phyloP scores from a whole-genome alignment of 35 echinoderm and acorn worm species.

The Nesometra sesokonis region DNA sequence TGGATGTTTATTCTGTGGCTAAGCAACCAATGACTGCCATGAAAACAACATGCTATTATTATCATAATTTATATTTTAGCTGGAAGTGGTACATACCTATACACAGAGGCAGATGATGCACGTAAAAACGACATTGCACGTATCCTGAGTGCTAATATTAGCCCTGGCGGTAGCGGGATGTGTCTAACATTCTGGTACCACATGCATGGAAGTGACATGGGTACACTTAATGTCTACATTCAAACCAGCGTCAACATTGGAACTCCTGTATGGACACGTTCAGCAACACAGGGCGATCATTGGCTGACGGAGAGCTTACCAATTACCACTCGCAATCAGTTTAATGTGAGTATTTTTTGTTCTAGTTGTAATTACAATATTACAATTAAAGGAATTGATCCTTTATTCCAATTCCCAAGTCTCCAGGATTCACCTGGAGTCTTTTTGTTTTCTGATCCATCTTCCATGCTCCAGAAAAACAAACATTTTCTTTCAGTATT shows the following conservation, averaged over 20 bases:
- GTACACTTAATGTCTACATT: constrained; percentile 43
- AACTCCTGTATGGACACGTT: constrained; percentile 1
- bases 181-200: constrained; percentile 47
- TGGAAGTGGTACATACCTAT: constrained; percentile 41
- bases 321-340: neutral
- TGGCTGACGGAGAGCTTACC: neutral
- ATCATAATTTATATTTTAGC: neutral
- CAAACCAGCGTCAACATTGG: neutral
- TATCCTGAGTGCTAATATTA: constrained; percentile 6
- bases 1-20: too few species aligned
- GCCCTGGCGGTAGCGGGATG: constrained; percentile 3
- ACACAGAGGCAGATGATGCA: constrained; percentile 28
- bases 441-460: too few species aligned
- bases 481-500: too few species aligned
- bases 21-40: too few species aligned
- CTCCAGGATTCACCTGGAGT: too few species aligned
- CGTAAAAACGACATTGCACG: neutral
- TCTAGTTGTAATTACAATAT: too few species aligned
- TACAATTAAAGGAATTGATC: too few species aligned
- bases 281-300: neutral
- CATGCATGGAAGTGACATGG: constrained; percentile 43
- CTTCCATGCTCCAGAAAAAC: too few species aligned
- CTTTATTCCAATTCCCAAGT: too few species aligned
- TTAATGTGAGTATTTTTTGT: neutral
- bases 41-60: too few species aligned